Base-by-base conservation (phyloP, 2,888 invertebrate genomes). In the Cheilosia vernalis region DNA sequence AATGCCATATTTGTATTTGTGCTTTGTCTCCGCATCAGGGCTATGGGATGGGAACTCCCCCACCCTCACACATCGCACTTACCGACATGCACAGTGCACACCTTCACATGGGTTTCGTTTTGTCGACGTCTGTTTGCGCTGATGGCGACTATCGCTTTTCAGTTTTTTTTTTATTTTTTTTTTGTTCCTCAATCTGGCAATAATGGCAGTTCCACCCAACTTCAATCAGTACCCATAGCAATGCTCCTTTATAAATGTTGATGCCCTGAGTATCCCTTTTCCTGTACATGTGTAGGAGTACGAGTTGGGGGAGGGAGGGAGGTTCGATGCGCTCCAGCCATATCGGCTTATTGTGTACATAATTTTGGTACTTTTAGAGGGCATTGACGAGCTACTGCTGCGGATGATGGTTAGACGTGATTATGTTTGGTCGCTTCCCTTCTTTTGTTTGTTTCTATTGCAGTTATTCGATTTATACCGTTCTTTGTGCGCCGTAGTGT, bases 331-430 rank as follows among this genome's bases (percentile, higher is more conserved):
- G 27, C 42, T 30, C 44, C 61, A 47, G 27, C 30, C 61, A 30
- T 44, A 44, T 17, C 30, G 17, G 30, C 61, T 61, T 61, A 61
- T 61, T 61, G 44, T 61, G 44, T 61, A 44, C 44, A 61, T 61
- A 61, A 61, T 61, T 61, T 61, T 15, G 61, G 61, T 30, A 61
- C 44, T 44, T 61, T 61, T 44, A 44, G 61, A 44, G 61, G 61
- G 19, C 17, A 60, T 4, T 42, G 47, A 47, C 47, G 47, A 47
- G 60, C 17, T 61, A 10, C 42, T 42, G n/a, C 60, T 60, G 60
- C 7, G 9, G 40, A 17, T 21, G 58, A 33, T 40, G 58, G 17
- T 56, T 56, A 19, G 21, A 4, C 37, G 2, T 19, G 13, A 19
- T 19, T 42, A 4, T 42, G 15, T 60, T 24, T 27, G 27, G n/a